Base-by-base conservation (phyloP, 2,888 invertebrate genomes). In the Folsomia manolachei region DNA sequence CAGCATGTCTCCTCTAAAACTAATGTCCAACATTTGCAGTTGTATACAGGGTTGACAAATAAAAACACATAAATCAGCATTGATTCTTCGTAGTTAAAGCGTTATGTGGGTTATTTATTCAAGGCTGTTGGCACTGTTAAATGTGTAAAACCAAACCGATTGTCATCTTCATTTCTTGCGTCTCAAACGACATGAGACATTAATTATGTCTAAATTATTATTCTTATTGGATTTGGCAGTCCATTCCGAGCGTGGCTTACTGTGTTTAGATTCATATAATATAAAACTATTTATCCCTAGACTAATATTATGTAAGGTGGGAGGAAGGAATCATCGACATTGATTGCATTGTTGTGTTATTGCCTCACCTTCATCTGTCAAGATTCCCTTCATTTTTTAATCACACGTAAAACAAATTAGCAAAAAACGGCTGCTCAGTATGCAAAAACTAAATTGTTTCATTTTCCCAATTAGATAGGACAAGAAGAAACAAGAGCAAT, bases 401-500 rank as follows among this genome's bases (percentile, higher is more conserved):
- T 51, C 21, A 51, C 21, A 21, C 52, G 14, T 2, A 25, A 27
- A 39, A 56, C 56, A 66, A 66, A 66, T 23, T 51, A 51, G n/a
- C 65, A 27, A 23, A 66, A 27, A 66, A 66, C 11, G 65, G 27
- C n/a, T n/a, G n/a, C n/a, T n/a, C n/a, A 18, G 60, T 4, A 7
- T 19, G 52, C 52, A 51, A 66, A 66, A 66, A 66, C 65, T 23
- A 23, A 66, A 52, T 64, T 66, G 65, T 52, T 66, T 66, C 65
- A 66, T 19, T 52, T n/a, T 66, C 65, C 52, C 51, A 39, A 66
- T 66, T 66, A 23, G 52, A 51, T 66, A 23, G 19, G 21, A 27
- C 27, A 64, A 64, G 39, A 9, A 52, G 65, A 66, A 66, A 66
- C 52, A 52, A 52, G 65, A 39, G 65, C 65, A 66, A 66, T 66